Base-by-base conservation (phyloP, 37 sponge, comb jelly and placozoan genomes). In the Cladorhizidae sp. region DNA sequence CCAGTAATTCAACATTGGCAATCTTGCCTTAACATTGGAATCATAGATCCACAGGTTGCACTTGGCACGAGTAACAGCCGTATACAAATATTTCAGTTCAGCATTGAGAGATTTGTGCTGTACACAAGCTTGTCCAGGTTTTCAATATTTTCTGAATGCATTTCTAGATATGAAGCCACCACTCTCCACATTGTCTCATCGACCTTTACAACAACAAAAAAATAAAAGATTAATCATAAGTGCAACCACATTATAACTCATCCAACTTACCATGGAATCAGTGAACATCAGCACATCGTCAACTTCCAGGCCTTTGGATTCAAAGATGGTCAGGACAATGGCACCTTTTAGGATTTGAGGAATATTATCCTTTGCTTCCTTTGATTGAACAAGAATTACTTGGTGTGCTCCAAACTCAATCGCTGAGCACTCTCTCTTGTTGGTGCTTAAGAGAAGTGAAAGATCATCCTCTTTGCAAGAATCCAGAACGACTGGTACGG, bases 351-450 rank as follows among this genome's bases (percentile, higher is more conserved):
- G 57, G 21, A 82, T 85, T 0, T 73, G 51, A 2, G 95, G 95
- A 8, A 94, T 58, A 7, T 45, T 54, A 2, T 76, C 70, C 59
- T 86, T 90, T 33, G 89, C 89, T 28, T 85, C 89, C 26, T 87
- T 88, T 18, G 92, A 87, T 72, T 89, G 92, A 0, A 94, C 95
- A 41, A 94, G 57, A 65, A 94, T 81, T 2, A 76, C 95, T 62
- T 94, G 95, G 32, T 85, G 88, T 43, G 95, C 95, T 42, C 95
- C 95, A 91, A 94, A 94, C 72, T 94, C 95, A 79, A 94, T 91
- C 0, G 81, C 39, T 1, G 95, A 94, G 0, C 80, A 40, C 31
- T 77, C 81, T 31, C 95, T 54, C 82, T 80, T 85, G 45, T 94
- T 94, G 23, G 91, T 75, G 28, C 79, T 77, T 51, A 94, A 62